Evolutionary conservation across 2,888 invertebrate species (phyloP).

Genomic region (Lasioglossum villosulum): DNA sequence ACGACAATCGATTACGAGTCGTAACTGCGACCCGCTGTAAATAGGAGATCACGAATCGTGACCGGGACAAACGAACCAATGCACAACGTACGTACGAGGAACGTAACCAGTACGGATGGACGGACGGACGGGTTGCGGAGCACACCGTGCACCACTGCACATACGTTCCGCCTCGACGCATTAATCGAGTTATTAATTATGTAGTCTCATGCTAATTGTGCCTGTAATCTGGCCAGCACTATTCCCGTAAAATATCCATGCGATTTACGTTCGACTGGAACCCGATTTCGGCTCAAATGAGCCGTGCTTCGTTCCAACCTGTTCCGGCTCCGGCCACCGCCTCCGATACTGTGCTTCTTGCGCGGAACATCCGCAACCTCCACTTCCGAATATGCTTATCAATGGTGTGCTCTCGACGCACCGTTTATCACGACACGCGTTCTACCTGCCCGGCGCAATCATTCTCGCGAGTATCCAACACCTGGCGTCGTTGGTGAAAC

Average conservation of each 20-base stretch:
- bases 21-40: constrained; percentile 54
- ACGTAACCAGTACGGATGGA: neutral
- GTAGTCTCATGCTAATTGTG: constrained; percentile 82
- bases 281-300: constrained; percentile 48
- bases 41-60: constrained; percentile 66
- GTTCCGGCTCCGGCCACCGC: constrained; percentile 35
- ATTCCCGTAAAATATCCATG: constrained; percentile 71
- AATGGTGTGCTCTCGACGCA: constrained; percentile 2
- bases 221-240: constrained; percentile 76
- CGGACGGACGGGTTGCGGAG: neutral
- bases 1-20: constrained; percentile 66
- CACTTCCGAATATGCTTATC: constrained; percentile 18
- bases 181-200: constrained; percentile 83
- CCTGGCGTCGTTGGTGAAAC: neutral
- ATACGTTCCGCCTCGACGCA: constrained; percentile 82
- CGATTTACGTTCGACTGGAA: constrained; percentile 65
- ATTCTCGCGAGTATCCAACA: neutral
- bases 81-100: neutral
- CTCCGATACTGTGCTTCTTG: constrained; percentile 37
- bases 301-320: constrained; percentile 49
- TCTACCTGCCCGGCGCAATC: neutral
- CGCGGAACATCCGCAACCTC: constrained; percentile 14
- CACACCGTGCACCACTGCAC: constrained; percentile 69
- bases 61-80: constrained; percentile 54
- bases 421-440: neutral